phyloP scores from a whole-genome alignment of 2,888 invertebrate genomes.

The Aromia moschata region DNA sequence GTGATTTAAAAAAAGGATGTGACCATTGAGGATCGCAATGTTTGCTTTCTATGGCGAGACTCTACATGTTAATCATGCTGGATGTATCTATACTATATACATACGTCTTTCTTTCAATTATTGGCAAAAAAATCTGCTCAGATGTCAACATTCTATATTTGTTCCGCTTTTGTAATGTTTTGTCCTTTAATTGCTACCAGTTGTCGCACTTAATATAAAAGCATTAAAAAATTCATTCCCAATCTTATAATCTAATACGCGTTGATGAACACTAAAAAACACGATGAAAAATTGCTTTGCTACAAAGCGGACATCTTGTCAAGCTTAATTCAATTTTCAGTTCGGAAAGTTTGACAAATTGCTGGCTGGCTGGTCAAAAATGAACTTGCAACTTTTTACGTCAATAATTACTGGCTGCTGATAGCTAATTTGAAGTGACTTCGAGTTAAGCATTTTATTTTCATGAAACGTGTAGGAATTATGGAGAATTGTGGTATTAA shows the following conservation, averaged over 20 bases:
- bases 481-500: too few relatives aligned
- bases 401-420: slow-evolving; percentile 7
- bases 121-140: too few relatives aligned
- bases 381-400: slow-evolving; percentile 8
- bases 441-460: background rate
- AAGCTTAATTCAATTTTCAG: slow-evolving; percentile 4
- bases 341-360: slow-evolving; percentile 12
- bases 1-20: too few relatives aligned
- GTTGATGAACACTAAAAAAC: background rate
- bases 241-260: background rate
- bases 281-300: slow-evolving; percentile 4
- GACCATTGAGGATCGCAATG: too few relatives aligned
- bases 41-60: too few relatives aligned
- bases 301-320: background rate
- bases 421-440: background rate
- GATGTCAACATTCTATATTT: too few relatives aligned
- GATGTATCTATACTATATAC: too few relatives aligned
- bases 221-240: background rate
- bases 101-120: too few relatives aligned
- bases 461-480: too few relatives aligned
- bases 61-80: too few relatives aligned
- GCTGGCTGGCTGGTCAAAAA: slow-evolving; percentile 4
- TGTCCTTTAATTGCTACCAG: background rate
- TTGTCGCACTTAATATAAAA: background rate
- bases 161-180: too few relatives aligned